phyloP scores from a whole-genome alignment of 2,113 vertebrate genomes.

The Andinoacara biseriatus region DNA sequence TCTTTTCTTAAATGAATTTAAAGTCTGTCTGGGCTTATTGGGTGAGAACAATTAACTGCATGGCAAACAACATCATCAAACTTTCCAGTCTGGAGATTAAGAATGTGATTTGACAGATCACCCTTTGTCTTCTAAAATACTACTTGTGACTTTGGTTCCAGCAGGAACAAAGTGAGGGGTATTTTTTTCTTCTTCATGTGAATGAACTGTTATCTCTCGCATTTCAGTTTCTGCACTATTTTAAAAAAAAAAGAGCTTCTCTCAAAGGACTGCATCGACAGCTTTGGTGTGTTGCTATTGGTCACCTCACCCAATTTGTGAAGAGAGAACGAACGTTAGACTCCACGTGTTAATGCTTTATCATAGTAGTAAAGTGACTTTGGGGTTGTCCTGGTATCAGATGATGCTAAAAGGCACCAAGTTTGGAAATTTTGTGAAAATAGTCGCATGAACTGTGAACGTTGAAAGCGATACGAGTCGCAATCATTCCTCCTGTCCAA shows the following conservation, averaged over 20 bases:
- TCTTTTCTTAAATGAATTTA: constrained; percentile 85
- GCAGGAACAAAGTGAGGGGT: constrained; percentile 25
- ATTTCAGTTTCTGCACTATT: constrained; percentile 34
- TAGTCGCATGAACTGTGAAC: neutral
- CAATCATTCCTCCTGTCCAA: constrained; percentile 6
- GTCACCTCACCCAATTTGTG: neutral
- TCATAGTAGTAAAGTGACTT: neutral
- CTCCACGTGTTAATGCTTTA: constrained; percentile 5
- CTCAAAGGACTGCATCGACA: constrained; percentile 18
- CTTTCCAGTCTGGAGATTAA: constrained; percentile 75
- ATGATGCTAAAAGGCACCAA: neutral
- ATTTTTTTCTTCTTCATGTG: constrained; percentile 54
- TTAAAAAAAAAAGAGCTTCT: neutral
- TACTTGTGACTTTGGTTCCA: constrained; percentile 21
- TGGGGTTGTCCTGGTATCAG: fast-evolving
- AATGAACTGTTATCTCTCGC: constrained; percentile 30
- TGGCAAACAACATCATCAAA: constrained; percentile 68
- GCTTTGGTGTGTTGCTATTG: constrained; percentile 16
- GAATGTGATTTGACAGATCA: constrained; percentile 41
- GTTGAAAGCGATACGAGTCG: neutral
- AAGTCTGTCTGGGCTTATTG: constrained; percentile 81
- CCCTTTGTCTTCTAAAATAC: constrained; percentile 40
- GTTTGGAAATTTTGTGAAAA: neutral
- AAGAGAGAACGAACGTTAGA: constrained; percentile 7
- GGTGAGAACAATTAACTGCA: constrained; percentile 81